phyloP scores from a whole-genome alignment of 1,140 invertebrate species.

The Charaxes varanes region DNA sequence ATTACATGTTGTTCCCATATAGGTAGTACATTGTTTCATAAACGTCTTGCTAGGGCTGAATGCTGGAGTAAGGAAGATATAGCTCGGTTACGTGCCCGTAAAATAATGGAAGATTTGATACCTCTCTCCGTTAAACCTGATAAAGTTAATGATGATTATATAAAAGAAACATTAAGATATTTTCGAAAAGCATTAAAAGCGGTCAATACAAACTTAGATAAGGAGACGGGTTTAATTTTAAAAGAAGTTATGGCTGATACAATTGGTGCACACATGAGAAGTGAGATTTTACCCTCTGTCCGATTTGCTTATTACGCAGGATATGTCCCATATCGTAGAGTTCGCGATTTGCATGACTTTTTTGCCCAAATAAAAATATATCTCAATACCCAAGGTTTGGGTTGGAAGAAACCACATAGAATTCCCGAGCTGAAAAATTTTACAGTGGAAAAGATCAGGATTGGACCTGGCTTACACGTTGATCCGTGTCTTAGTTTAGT shows the following conservation, averaged over 20 bases:
- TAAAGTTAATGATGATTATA: conserved; percentile 56
- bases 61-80: conserved; percentile 71
- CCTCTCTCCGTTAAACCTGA: conserved; percentile 43
- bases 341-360: conserved; percentile 71
- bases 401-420: conserved; percentile 69
- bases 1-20: conserved; percentile 30
- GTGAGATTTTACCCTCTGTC: conserved; percentile 73
- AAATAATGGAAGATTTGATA: conserved; percentile 60
- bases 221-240: conserved; percentile 65
- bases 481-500: conserved; percentile 44
- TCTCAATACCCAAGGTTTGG: conserved; percentile 74
- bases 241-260: conserved; percentile 74
- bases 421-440: conserved; percentile 42
- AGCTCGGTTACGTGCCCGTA: conserved; percentile 59
- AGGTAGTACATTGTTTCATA: conserved; percentile 61
- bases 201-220: conserved; percentile 55
- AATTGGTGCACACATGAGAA: conserved; percentile 72
- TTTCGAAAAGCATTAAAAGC: conserved; percentile 68
- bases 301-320: conserved; percentile 77
- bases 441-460: conserved; percentile 42
- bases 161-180: conserved; percentile 69
- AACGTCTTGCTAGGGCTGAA: conserved; percentile 25
- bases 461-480: conserved; percentile 38
- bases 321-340: conserved; percentile 72
- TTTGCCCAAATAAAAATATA: conserved; percentile 73